Percentiles rank a stretch among this genome's conserved stretches.
Evolutionary conservation across 2,113 vertebrate genomes (phyloP).

Genomic region (Caretta caretta): DNA sequence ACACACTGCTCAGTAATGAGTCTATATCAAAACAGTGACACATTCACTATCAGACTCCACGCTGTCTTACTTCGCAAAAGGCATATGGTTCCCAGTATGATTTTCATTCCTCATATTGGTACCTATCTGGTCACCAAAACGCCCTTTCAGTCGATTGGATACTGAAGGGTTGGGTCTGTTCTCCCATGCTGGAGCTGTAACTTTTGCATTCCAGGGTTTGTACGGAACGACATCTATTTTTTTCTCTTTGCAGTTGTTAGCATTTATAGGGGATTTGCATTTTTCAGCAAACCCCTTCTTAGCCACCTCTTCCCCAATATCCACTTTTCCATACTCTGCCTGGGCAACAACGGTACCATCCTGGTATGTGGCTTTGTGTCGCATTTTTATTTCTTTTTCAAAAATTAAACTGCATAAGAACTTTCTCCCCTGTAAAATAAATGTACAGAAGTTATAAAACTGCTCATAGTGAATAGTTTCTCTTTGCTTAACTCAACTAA

Average conservation of each 20-base stretch:
- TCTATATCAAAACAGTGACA: not conserved
- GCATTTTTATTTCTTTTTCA: constrained; percentile 83
- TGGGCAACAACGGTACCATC: constrained; percentile 81
- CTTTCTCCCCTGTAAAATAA: constrained; percentile 78
- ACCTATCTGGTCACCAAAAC: constrained; percentile 28
- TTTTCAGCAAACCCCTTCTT: constrained; percentile 83
- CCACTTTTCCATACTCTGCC: constrained; percentile 75
- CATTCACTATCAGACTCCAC: not conserved
- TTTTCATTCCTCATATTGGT: constrained; percentile 55
- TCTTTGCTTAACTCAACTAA: not conserved
- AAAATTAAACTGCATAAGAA: constrained; percentile 83
- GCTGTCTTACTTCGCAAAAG: constrained; percentile 69
- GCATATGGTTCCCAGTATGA: constrained; percentile 17
- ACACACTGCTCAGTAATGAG: not conserved
- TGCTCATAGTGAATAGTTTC: not conserved
- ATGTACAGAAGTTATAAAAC: not conserved
- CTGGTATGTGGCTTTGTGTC: constrained; percentile 72
- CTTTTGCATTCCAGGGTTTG: constrained; percentile 49
- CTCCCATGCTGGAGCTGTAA: constrained; percentile 36
- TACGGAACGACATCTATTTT: constrained; percentile 20
- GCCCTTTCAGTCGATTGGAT: constrained; percentile 40
- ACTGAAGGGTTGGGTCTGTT: not conserved
- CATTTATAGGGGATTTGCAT: constrained; percentile 8
- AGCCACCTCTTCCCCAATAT: constrained; percentile 84
- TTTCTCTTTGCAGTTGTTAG: constrained; percentile 3